phyloP scores from a whole-genome alignment of 2,888 invertebrate genomes.

The Scaptomyza reducta region DNA sequence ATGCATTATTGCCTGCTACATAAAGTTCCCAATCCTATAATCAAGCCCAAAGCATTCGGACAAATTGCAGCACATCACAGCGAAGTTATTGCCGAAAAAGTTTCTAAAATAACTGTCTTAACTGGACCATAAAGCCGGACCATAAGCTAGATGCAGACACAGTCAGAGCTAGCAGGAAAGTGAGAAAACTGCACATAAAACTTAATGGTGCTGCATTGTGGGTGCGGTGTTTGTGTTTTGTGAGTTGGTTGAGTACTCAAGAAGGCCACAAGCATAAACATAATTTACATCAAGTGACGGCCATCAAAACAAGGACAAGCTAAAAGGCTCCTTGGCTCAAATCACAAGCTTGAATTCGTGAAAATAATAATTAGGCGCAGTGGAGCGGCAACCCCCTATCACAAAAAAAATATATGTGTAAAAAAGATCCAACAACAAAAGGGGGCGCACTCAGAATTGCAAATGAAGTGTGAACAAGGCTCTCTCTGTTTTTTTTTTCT shows the following conservation, averaged over 20 bases:
- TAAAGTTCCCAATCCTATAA: constrained; percentile 12
- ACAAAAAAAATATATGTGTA: neutral
- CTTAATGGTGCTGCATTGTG: constrained; percentile 56
- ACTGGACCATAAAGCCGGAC: constrained; percentile 41
- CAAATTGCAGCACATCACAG: constrained; percentile 34
- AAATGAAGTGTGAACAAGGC: constrained; percentile 78
- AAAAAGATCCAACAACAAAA: constrained; percentile 46
- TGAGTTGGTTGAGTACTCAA: neutral
- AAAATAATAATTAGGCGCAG: constrained; percentile 75
- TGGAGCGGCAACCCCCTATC: constrained; percentile 4
- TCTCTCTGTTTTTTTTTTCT: neutral
- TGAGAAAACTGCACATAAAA: constrained; percentile 51
- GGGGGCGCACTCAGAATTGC: constrained; percentile 69
- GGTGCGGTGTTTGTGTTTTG: neutral
- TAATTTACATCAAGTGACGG: constrained; percentile 63
- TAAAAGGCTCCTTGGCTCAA: constrained; percentile 49
- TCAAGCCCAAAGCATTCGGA: constrained; percentile 7
- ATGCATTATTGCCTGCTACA: constrained; percentile 11
- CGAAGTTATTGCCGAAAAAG: constrained; percentile 34
- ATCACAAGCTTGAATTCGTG: constrained; percentile 63
- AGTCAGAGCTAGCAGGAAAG: neutral
- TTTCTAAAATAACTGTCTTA: constrained; percentile 46
- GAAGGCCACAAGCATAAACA: constrained; percentile 66
- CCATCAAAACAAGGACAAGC: constrained; percentile 44
- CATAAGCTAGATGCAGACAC: constrained; percentile 24